Percentiles rank a stretch among this genome's conserved stretches.
Conservation (phyloP, 1,140 invertebrate genomes). For the Bactericera cockerelli region DNA sequence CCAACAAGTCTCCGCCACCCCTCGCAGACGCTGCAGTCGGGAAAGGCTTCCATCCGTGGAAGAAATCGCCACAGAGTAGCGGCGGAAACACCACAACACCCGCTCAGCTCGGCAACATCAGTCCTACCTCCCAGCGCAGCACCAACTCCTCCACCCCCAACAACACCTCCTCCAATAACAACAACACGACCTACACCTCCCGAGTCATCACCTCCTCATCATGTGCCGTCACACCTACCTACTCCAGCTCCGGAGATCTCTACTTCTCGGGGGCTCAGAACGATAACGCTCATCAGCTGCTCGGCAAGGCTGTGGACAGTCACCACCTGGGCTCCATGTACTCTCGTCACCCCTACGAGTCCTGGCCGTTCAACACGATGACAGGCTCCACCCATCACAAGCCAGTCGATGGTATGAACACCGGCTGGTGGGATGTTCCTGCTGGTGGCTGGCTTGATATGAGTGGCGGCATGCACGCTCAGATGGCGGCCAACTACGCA, state of each 20-base stretch:
- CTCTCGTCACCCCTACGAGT: conserved; percentile 80
- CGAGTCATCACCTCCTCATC: conserved; percentile 34
- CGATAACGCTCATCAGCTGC: conserved; percentile 29
- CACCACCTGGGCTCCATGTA: conserved; percentile 63
- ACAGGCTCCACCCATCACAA: conserved; percentile 57
- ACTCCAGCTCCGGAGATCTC: conserved; percentile 55
- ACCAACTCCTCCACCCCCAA: conserved; percentile 24
- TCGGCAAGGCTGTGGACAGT: conserved; percentile 42
- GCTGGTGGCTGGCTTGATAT: conserved; percentile 65
- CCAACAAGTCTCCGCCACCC: conserved; percentile 84
- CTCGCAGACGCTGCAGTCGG: conserved; percentile 89
- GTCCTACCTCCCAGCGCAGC: conserved; percentile 23
- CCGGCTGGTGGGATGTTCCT: conserved; percentile 73
- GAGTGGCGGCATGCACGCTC: conserved; percentile 53
- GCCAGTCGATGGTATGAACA: conserved; percentile 43
- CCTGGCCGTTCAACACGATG: conserved; percentile 87
- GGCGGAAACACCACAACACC: conserved; percentile 35
- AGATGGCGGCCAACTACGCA: conserved; percentile 67
- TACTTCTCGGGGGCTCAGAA: conserved; percentile 48
- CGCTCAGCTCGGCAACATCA: conserved; percentile 27
- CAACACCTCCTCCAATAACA: conserved; percentile 21
- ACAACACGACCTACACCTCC: conserved; percentile 22
- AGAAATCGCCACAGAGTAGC: conserved; percentile 56
- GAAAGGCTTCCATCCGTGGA: conserved; percentile 96
- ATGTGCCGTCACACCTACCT: conserved; percentile 40